Evolutionary conservation across 1,140 invertebrate species (phyloP), one percentile per base, ranked within the genome.

Genomic region (Latrodectus geometricus): DNA sequence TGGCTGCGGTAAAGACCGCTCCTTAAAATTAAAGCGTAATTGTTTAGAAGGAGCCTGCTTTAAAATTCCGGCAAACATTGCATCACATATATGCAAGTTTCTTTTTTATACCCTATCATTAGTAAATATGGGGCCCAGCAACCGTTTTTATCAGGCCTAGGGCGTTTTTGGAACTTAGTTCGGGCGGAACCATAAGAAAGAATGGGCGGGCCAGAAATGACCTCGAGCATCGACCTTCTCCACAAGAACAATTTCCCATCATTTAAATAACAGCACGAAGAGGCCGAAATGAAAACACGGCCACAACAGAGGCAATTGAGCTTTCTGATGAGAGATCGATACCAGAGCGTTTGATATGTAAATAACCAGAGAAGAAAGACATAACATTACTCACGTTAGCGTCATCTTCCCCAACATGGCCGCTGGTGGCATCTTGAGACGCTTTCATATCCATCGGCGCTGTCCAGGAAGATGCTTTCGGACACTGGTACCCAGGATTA

Each of bases 301-400:
- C 21, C 68, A 69, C 68, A 69, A 69, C 68, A n/a, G n/a, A 69
- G n/a, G 68, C 9, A 52, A 17, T 49, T 78, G 14, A 52, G 35
- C n/a, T 49, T 78, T 50, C 15, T 35, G 76, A 78, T 65, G 56
- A 56, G 20, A 76, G 74, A 76, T 76, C 74, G 74, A 76, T 76
- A 56, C 52, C 61, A 49, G 8, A 48, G 21, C 69, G 56, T 68
- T 66, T 66, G 65, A 79, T 61, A 79, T 79, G 77, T 66, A 79
- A 79, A 79, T 79, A 77, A 21, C 75, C 35, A 56, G 8, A 20
- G 35, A 21, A 48, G 68, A 72, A 81, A 72, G 49, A 81, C 69
- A 81, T 81, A 81, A 72, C 79, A 81, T 81, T 81, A 81, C 79
- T 81, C 52, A 72, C 66, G 70, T 81, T 81, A 81, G 69, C 79